A percentile compares a stretch with the other conserved stretches of the same genome.
Conservation (phyloP, 1,140 invertebrate species). For the Sesamia nonagrioides region DNA sequence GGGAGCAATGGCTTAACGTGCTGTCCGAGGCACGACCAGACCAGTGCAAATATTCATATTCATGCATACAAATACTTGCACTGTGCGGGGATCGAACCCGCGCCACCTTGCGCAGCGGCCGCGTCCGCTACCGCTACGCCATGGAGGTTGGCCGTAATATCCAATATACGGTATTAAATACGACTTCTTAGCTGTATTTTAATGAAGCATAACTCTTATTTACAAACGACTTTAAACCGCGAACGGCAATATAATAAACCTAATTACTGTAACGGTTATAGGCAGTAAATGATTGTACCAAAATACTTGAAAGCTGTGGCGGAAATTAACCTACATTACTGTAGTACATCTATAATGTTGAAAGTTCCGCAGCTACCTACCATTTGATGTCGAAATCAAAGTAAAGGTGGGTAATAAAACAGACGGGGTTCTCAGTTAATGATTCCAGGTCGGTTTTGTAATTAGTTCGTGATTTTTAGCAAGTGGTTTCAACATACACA, state of each 20-base stretch:
- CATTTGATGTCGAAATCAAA: constrained; percentile 38
- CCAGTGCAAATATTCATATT: too few species aligned
- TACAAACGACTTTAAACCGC: not conserved
- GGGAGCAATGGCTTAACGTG: too few species aligned
- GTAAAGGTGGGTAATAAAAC: not conserved
- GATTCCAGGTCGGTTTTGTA: not conserved
- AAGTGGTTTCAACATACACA: too few species aligned
- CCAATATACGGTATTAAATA: too few species aligned
- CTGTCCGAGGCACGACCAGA: too few species aligned
- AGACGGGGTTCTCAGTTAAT: not conserved
- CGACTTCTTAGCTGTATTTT: too few species aligned
- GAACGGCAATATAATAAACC: not conserved
- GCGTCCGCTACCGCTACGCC: too few species aligned
- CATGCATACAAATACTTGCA: too few species aligned
- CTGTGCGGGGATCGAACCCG: too few species aligned
- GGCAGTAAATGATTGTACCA: constrained; percentile 29
- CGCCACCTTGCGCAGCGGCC: too few species aligned
- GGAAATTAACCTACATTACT: constrained; percentile 56
- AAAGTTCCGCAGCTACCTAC: constrained; percentile 20
- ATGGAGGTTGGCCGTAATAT: too few species aligned
- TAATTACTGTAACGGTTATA: not conserved
- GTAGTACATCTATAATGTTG: constrained; percentile 25
- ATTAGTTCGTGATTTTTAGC: not conserved
- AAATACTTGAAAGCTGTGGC: constrained; percentile 21
- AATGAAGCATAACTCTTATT: too few species aligned